Base-by-base conservation (phyloP, 2,888 invertebrate genomes). In the Autographa gamma region DNA sequence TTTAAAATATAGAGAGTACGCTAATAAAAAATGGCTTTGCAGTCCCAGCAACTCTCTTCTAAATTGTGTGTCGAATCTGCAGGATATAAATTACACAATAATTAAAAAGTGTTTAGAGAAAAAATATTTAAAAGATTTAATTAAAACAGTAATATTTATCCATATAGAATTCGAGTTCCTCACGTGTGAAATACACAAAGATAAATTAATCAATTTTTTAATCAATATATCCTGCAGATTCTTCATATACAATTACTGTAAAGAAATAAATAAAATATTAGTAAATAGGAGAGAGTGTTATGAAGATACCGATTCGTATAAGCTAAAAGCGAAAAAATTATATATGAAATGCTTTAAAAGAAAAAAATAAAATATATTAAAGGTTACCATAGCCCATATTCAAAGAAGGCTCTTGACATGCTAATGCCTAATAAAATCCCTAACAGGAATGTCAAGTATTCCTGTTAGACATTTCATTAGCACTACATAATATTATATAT, bases 191-290 rank as follows among this genome's bases (percentile, higher is more conserved):
- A n/a, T 5, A 1, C 52, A 63, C 18, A 63, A 63, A 34, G 18
- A 63, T 8, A 52, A 63, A n/a, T 32, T 54, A 13, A 63, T 63
- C 16, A 32, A 63, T 54, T 63, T 52, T 54, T 34, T 63, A 18
- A 63, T 63, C 9, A 63, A 16, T 6, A 54, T 63, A 63, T 63
- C 63, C 32, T 63, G 63, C 63, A 63, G 34, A 54, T 52, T 63
- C 6, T 63, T 63, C 9, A 63, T 63, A 7, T 48, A 63, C 32
- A 63, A 63, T 4, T 63, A 63, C 34, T 63, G 63, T 54, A 63
- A 63, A 54, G 63, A 63, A 1, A 32, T 63, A 6, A 63, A 63
- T 32, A 63, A 52, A 18, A 54, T 52, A 32, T 63, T 63, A 48
- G 13, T 19, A 43, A 43, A 43, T 16, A 43, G 25, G 25, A 61